Base-by-base conservation (phyloP, 2,113 vertebrate species). In the Fukomys damarensis region DNA sequence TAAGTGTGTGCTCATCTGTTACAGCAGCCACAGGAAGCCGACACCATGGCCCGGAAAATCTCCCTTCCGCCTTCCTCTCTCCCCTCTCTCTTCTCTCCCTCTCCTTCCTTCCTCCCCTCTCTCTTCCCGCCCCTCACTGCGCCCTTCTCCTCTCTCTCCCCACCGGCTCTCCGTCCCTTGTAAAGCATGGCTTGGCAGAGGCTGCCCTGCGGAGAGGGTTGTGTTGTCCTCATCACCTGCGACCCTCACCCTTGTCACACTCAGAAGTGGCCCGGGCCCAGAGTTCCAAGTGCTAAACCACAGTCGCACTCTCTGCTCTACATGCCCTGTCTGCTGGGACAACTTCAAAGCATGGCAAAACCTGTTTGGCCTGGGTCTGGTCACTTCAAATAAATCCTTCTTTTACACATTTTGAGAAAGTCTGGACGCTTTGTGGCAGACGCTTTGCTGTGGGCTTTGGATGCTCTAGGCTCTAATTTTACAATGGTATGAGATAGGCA, bases 391-490 rank as follows among this genome's bases (percentile, higher is more conserved):
- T 76, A 11, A 83, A 66, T 38, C 20, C 7, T 41, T 46, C 0
- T 59, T 94, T 70, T 46, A 32, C 8, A 22, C 38, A 56, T 92
- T 70, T 79, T n/a, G 30, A 89, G 76, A 76, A 93, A 72, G 41
- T 68, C 20, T 22, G 46, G 24, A 17, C 4, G 20, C 20, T 77
- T 41, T 35, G 19, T 49, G n/a, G 8, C 54, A 89, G 43, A 54
- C 0, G 32, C 7, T 30, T 85, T 56, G 49, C n/a, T 30, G 9
- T 74, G 9, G 56, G 30, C 16, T 61, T 52, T 77, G 35, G 65
- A 30, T 46, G 14, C 13, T 35, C 16, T 35, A n/a, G 19, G 28
- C 28, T 72, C 52, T 58, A 46, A 80, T 13, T 4, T 30, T 32
- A 86, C 11, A 89, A 54, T 10, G 28, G 6, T 6, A 3, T 81